Evolutionary conservation across 2,113 vertebrate species (phyloP).

Genomic region (Microcebus tavaratra): DNA sequence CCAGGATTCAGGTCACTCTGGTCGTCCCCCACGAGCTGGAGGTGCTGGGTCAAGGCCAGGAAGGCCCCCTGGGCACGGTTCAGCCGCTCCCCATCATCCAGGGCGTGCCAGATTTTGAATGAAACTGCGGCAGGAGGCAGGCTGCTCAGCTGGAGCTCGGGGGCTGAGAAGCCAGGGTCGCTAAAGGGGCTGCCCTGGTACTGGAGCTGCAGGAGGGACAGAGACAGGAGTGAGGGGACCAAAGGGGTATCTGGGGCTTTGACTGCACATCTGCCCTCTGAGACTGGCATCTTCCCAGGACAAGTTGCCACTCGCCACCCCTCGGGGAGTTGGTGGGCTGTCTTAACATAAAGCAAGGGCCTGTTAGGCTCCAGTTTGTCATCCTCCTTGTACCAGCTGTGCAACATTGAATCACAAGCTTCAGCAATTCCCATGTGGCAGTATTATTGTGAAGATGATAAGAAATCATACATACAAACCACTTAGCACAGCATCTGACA

Average conservation of each 20-base stretch:
- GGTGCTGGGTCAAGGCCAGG: constrained; percentile 71
- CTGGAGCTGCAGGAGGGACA: constrained; percentile 65
- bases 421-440: background rate
- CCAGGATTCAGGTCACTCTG: constrained; percentile 67
- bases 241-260: no score
- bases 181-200: constrained; percentile 81
- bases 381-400: background rate
- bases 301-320: background rate
- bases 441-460: background rate
- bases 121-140: constrained; percentile 64
- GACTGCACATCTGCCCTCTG: background rate
- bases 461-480: background rate
- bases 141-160: constrained; percentile 63
- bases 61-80: constrained; percentile 64
- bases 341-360: background rate
- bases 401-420: background rate
- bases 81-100: constrained; percentile 64
- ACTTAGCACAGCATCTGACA: background rate
- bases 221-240: background rate
- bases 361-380: background rate
- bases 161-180: constrained; percentile 71
- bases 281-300: background rate
- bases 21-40: constrained; percentile 78
- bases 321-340: background rate
- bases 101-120: constrained; percentile 73